Evolutionary conservation across 2,113 vertebrate species (phyloP), one percentile per base, ranked within the genome.

Genomic region (Triplophysa dalaica): DNA sequence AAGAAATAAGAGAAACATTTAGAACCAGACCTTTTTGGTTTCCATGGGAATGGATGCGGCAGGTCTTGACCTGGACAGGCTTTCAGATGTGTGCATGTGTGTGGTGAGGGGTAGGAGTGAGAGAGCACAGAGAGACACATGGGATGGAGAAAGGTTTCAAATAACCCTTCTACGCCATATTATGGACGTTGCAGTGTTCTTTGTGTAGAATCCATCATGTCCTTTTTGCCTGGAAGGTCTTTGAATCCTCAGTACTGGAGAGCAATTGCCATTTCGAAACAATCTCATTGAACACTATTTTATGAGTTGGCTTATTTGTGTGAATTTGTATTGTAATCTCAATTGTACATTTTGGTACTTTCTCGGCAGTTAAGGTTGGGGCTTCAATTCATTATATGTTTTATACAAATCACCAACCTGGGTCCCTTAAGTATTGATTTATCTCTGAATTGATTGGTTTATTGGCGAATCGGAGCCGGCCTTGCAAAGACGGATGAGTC

Each of bases 61-160:
- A 29, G 58, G 88, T 86, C 87, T 78, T 64, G 85, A 88, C 89
- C 88, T 87, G 84, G 86, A 87, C 76, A 75, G 85, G 83, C 70
- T 85, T 52, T 17, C 80, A 83, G 85, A 85, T 43, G 86, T 89
- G 69, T 69, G 81, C 56, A 69, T 78, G 81, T 56, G 75, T 48
- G 64, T 38, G n/a, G 6, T 50, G 26, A 43, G 24, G 64, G 29
- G 77, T 63, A 48, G 73, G 64, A 33, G 7, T 16, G 56, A 80
- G 79, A 45, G 14, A 16, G 70, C 21, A 64, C 22, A 76, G 24
- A 63, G 60, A 43, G 21, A 50, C 29, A 60, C 24, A 41, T 45
- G 38, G 29, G 29, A 54, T 29, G 22, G 52, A 38, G 56, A 38
- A 22, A 19, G 14, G 11, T 5, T 60, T 29, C 45, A 16, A 16